Evolutionary conservation across 2,113 vertebrate species (phyloP), one percentile per base, ranked within the genome.

Genomic region (Indri indri): DNA sequence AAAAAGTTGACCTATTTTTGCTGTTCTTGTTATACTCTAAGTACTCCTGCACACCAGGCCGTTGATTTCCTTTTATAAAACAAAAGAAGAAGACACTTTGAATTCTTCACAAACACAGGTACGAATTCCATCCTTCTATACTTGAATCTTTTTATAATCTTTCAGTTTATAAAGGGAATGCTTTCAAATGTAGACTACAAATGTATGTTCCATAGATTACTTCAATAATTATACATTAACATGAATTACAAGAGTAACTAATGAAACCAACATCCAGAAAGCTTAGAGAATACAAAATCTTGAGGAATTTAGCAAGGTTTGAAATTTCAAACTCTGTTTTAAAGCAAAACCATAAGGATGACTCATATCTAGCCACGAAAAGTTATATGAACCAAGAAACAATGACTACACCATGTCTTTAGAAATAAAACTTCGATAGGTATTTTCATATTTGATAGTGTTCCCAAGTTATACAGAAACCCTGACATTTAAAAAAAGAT

Each of bases 1-100:
- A 40, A 37, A 95, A 95, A 70, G 47, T 79, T 0, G 2, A 81
- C 73, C 8, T 82, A 27, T 2, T 65, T 91, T 85, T 81, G 22
- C 14, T 80, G 5, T 70, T 84, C 40, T 65, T 68, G 9, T 34
- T 91, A 45, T n/a, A 54, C 22, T 34, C 63, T 70, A 81, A 88
- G 45, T 50, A 80, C 83, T 77, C 54, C 70, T 27, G 6, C 20
- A 83, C 14, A 79, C 16, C 17, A 47, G 3, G 16, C 32, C 18
- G 4, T 66, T 88, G 1, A 94, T 96, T 96, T 97, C 27, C 68
- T 98, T 91, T 96, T 70, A 76, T 5, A 54, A 84, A 97, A 96
- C 34, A 91, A 88, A 82, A 54, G 88, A 94, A 37, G 42, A 27
- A 70, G 65, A 22, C 18, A 61, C 9, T 66, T 76, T 57, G 37